Percentiles rank a stretch among this genome's conserved stretches.
phyloP scores from a whole-genome alignment of 2,113 vertebrate species.

The Vulpes lagopus region DNA sequence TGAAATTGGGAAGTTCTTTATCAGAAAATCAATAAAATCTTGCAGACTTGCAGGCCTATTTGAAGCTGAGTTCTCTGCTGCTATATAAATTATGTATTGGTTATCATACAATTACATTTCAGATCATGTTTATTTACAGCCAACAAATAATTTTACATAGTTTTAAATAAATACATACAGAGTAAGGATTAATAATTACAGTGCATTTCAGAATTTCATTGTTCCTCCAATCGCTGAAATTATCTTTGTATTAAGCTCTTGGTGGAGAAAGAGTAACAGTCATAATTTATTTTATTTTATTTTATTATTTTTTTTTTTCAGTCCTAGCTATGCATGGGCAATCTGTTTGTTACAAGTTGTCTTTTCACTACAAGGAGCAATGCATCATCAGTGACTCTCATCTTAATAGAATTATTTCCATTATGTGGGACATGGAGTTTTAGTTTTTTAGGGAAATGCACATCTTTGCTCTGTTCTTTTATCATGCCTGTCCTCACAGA shows the following conservation, averaged over 20 bases:
- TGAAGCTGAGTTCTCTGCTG: conserved; percentile 46
- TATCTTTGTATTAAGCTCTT: not conserved
- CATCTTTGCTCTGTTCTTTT: not conserved
- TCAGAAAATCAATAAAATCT: conserved; percentile 81
- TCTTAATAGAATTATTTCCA: conserved; percentile 44
- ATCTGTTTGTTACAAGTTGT: not conserved
- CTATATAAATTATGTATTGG: conserved; percentile 29
- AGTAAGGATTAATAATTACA: conserved; percentile 15
- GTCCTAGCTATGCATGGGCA: not conserved
- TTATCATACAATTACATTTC: conserved; percentile 62
- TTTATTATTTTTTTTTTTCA: not conserved
- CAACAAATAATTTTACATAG: not conserved
- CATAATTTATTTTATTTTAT: not conserved
- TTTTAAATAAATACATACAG: conserved; percentile 19
- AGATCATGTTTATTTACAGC: conserved; percentile 50
- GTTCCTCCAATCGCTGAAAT: not conserved
- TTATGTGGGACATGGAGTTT: not conserved
- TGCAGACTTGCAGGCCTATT: not conserved
- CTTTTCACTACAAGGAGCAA: not conserved
- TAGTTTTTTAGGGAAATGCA: not conserved
- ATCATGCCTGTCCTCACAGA: not conserved
- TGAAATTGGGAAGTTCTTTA: conserved; percentile 71
- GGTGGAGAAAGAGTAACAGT: not conserved
- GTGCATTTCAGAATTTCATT: not conserved
- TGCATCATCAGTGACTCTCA: conserved; percentile 19